Conservation (phyloP, 2,113 vertebrate genomes). For the Pleuronectes platessa region DNA sequence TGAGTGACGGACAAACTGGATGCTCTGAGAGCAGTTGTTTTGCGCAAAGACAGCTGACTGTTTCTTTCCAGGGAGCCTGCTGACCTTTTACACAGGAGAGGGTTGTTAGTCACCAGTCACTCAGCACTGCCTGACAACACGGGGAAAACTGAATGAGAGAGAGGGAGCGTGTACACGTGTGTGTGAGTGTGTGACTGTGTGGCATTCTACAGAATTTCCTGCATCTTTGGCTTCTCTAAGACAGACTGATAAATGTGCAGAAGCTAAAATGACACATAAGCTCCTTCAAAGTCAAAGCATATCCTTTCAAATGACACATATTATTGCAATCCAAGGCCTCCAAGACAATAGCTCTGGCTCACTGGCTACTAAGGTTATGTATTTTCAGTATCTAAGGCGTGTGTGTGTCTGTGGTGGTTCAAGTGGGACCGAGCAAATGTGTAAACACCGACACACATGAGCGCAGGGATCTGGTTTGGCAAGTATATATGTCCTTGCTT, state of each 20-base stretch:
- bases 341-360: constrained; percentile 50
- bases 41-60: constrained; percentile 74
- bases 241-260: constrained; percentile 52
- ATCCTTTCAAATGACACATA: constrained; percentile 58
- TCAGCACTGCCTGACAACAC: constrained; percentile 75
- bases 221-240: constrained; percentile 48
- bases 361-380: constrained; percentile 44
- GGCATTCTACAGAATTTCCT: constrained; percentile 45
- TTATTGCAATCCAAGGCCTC: constrained; percentile 52
- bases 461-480: constrained; percentile 81
- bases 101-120: constrained; percentile 76
- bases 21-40: constrained; percentile 73
- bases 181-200: constrained; percentile 27
- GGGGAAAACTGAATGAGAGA: constrained; percentile 70
- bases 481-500: constrained; percentile 81
- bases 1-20: constrained; percentile 59
- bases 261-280: constrained; percentile 69
- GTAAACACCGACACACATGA: constrained; percentile 76
- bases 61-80: constrained; percentile 61
- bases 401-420: constrained; percentile 48
- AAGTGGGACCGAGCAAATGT: constrained; percentile 60
- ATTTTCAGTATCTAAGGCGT: constrained; percentile 66
- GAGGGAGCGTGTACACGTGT: not conserved
- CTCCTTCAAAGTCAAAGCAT: constrained; percentile 61
- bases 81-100: constrained; percentile 69